Percentiles rank a stretch among this genome's conserved stretches.
Evolutionary conservation across 2,113 vertebrate species (phyloP).

Genomic region (Ondatra zibethicus): DNA sequence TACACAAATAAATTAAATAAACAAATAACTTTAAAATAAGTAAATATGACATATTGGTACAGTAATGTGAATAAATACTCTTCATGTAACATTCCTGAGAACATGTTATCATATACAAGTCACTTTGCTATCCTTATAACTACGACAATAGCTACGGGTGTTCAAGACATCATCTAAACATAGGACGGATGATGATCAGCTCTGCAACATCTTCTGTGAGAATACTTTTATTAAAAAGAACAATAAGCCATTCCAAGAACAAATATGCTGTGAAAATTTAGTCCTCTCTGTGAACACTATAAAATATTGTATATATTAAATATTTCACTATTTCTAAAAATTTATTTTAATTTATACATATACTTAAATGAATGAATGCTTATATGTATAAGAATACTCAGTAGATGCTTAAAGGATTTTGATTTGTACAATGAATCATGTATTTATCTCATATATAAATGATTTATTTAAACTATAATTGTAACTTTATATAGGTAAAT

Average conservation of each 20-base stretch:
- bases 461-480: not conserved
- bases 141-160: fast-evolving
- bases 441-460: not conserved
- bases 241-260: not conserved
- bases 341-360: no score
- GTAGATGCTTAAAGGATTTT: not conserved
- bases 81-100: not conserved
- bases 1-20: not conserved
- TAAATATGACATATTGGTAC: not conserved
- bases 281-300: not conserved
- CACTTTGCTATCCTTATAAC: not conserved
- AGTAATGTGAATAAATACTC: not conserved
- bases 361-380: not conserved
- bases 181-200: not conserved
- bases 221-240: not conserved
- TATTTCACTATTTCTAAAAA: not conserved
- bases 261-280: not conserved
- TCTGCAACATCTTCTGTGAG: not conserved
- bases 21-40: not conserved
- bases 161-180: not conserved
- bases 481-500: not conserved
- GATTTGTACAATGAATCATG: not conserved
- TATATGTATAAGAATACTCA: not conserved
- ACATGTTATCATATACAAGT: not conserved
- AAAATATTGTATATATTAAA: not conserved